A percentile compares a stretch with the other conserved stretches of the same genome.
Evolutionary conservation across 92 coral and sea anemone species (phyloP).

Genomic region (Palythoa grandis): DNA sequence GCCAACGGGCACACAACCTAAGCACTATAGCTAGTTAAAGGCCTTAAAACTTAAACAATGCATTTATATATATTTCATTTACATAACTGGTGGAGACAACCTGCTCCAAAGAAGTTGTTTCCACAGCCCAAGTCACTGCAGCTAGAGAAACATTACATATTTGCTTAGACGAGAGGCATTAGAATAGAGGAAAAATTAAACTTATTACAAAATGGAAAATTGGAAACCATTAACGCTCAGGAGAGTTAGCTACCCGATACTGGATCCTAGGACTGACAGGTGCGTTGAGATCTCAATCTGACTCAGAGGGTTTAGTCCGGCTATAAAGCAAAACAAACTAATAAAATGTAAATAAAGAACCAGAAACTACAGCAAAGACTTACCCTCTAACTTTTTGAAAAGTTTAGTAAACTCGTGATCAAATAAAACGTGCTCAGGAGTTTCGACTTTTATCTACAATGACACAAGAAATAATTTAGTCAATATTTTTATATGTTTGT

Average conservation of each 20-base stretch:
- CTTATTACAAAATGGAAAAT: no score
- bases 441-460: conserved; percentile 78
- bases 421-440: conserved; percentile 77
- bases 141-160: conserved; percentile 46
- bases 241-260: no score
- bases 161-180: not conserved
- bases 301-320: not conserved
- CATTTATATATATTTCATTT: conserved; percentile 39
- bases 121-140: conserved; percentile 91
- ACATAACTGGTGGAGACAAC: conserved; percentile 66
- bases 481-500: no score
- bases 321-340: not conserved
- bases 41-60: no score
- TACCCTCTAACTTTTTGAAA: conserved; percentile 95
- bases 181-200: no score
- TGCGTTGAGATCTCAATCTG: no score
- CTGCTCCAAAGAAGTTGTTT: conserved; percentile 72
- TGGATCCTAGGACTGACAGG: no score
- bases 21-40: no score
- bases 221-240: no score
- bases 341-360: not conserved
- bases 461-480: not conserved
- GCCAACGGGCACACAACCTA: no score
- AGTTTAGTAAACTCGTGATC: conserved; percentile 98
- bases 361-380: conserved; percentile 2